A percentile compares a stretch with the other conserved stretches of the same genome.
Conservation (phyloP, 2,888 invertebrate species). For the Sarcophaga variegata region DNA sequence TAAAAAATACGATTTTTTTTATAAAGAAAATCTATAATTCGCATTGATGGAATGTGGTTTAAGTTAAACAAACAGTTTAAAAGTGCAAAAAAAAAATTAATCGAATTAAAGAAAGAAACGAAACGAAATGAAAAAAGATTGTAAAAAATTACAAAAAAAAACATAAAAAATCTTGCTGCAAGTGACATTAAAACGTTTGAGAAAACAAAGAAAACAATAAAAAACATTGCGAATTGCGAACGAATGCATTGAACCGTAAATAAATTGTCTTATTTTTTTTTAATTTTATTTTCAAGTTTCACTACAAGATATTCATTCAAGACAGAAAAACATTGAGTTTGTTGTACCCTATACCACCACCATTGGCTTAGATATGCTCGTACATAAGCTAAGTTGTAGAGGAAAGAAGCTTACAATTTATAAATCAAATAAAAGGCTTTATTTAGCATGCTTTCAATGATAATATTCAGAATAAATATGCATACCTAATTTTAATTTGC, state of each 20-base stretch:
- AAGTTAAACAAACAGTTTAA: constrained; percentile 39
- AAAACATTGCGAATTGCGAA: constrained; percentile 13
- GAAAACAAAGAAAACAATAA: constrained; percentile 2
- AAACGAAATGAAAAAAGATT: constrained; percentile 9
- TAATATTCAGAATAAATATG: too few species aligned
- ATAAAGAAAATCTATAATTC: background rate
- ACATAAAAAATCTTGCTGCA: constrained; percentile 45
- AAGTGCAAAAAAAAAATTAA: constrained; percentile 24
- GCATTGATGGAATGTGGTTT: constrained; percentile 62
- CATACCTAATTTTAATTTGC: too few species aligned
- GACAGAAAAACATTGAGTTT: constrained; percentile 9
- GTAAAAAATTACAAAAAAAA: background rate
- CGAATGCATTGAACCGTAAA: constrained; percentile 61
- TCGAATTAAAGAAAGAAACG: background rate
- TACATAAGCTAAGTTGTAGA: too few species aligned
- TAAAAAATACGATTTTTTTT: background rate
- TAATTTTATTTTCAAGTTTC: constrained; percentile 46
- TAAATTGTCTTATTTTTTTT: constrained; percentile 42
- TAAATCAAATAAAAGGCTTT: too few species aligned
- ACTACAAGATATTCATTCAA: constrained; percentile 57
- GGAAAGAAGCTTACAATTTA: too few species aligned
- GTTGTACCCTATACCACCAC: too few species aligned
- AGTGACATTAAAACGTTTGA: constrained; percentile 55
- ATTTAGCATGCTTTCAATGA: too few species aligned
- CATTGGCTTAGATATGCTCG: too few species aligned